Base-by-base conservation (phyloP, 2,797 vertebrate species). In the Acropternis orthonyx region DNA sequence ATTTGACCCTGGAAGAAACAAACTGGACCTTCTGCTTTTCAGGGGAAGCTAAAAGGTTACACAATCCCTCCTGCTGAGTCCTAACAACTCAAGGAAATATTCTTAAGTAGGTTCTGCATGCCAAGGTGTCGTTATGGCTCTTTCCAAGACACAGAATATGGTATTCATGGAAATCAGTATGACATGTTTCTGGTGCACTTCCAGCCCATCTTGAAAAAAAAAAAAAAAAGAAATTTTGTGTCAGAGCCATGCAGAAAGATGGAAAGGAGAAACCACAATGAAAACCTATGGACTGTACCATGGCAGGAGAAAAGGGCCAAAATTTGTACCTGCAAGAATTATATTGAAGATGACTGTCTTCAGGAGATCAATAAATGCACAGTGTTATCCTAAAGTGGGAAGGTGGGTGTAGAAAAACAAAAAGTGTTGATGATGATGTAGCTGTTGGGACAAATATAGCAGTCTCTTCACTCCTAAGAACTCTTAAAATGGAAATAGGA, bases 11-110 rank as follows among this genome's bases (percentile, higher is more conserved):
- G 23, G 83, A 93, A 92, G 85, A 82, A 94, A 92, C 77, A 92
- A 93, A 94, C 90, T 92, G 87, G 89, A 96, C 89, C 87, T 95
- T 97, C 92, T 93, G 91, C 85, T 95, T 96, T 95, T 90, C 89
- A 95, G 79, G 52, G 32, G 55, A 88, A 92, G 34, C 89, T 85
- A 87, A 96, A 94, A 96, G 87, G 91, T 93, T 92, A 86, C 41
- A 83, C 23, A 87, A 52, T 23, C 55, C 56, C 91, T 89, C 88
- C 92, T 92, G 87, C 91, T 83, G 93, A 87, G 52, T 55, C 71
- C 65, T 81, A 48, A 95, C 65, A 91, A 74, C 91, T 86, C 68
- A 59, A 93, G 82, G 94, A 74, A 92, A 92, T 88, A 89, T 92
- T 88, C 87, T 66, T 88, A 92, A 89, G 94, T 32, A 92, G 59